Base-by-base conservation (phyloP, 2,888 invertebrate species). In the Scotopteryx bipunctaria region DNA sequence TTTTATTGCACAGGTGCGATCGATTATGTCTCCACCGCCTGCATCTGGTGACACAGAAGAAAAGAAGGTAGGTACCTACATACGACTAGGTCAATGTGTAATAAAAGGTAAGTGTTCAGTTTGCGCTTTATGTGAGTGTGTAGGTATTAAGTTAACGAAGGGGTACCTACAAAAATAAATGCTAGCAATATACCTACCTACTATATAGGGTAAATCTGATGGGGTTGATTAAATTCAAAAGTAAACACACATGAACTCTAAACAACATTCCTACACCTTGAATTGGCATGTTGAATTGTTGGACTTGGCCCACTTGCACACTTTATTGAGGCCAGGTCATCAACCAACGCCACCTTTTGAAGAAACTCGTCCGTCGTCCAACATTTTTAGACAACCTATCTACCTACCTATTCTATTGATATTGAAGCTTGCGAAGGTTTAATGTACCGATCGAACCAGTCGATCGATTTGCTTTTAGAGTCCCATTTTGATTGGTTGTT, bases 261-360 rank as follows among this genome's bases (percentile, higher is more conserved):
- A 38, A 40, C 29, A 49, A 50, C 46, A 55, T 55, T 52, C 50
- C 45, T 42, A 16, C 31, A 40, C 41, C 44, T 47, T 47, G 46
- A 45, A 37, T 46, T 61, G 41, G 58, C 61, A 41, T 53, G 33
- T 41, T 52, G 33, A 35, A 43, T 35, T 53, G 19, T 31, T 32
- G 51, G 38, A 51, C 37, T 57, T 54, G 46, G 57, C 50, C 55
- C 43, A 55, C 33, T 59, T 51, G 42, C 55, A 44, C 41, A 53
- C 45, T 33, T 53, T 37, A 36, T 54, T 55, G 42, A 61, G 55
- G 58, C 49, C 35, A 52, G 40, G 43, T 41, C 19, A 37, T 15
- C 19, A 13, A 32, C 46, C 37, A 51, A 46, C 58, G 61, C 57
- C 62, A 59, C 57, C 61, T 64, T 55, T 65, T 65, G 61, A 55